Evolutionary conservation across 2,113 vertebrate genomes (phyloP).

Genomic region (Brachionichthys hirsutus): DNA sequence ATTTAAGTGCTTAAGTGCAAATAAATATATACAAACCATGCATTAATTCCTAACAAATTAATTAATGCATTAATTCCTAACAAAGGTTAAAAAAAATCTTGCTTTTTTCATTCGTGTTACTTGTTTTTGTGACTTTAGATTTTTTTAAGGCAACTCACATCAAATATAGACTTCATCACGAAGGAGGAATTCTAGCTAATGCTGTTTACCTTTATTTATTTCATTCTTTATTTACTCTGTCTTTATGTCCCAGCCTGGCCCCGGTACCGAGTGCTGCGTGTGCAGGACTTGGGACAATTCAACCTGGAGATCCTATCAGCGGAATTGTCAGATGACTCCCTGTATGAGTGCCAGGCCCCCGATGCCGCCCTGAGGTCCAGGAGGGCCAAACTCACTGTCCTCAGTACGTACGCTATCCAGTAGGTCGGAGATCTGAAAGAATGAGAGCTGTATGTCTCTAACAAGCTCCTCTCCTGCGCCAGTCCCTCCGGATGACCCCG

Average conservation of each 20-base stretch:
- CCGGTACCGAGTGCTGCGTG: constrained; percentile 85
- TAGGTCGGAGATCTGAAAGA: no score
- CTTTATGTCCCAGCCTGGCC: constrained; percentile 86
- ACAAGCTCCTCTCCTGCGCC: not conserved
- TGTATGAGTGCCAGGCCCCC: constrained; percentile 94
- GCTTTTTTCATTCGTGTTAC: no score
- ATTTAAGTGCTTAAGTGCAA: no score
- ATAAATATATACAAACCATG: no score
- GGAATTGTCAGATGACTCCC: constrained; percentile 89
- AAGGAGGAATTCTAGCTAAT: no score
- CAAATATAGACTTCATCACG: no score
- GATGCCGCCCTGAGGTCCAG: constrained; percentile 91
- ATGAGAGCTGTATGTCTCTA: not conserved
- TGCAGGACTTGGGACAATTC: constrained; percentile 87
- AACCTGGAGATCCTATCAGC: constrained; percentile 91
- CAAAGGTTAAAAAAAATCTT: no score
- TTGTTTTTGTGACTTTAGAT: no score
- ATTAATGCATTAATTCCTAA: no score
- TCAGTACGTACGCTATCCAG: constrained; percentile 72
- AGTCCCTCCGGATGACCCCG: constrained; percentile 89
- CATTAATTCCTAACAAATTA: no score
- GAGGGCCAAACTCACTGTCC: constrained; percentile 89
- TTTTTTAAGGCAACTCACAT: no score
- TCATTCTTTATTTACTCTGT: constrained; percentile 2
- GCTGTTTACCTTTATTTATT: no score